phyloP scores from a whole-genome alignment of 2,113 vertebrate genomes.

The Tragelaphus strepsiceros region DNA sequence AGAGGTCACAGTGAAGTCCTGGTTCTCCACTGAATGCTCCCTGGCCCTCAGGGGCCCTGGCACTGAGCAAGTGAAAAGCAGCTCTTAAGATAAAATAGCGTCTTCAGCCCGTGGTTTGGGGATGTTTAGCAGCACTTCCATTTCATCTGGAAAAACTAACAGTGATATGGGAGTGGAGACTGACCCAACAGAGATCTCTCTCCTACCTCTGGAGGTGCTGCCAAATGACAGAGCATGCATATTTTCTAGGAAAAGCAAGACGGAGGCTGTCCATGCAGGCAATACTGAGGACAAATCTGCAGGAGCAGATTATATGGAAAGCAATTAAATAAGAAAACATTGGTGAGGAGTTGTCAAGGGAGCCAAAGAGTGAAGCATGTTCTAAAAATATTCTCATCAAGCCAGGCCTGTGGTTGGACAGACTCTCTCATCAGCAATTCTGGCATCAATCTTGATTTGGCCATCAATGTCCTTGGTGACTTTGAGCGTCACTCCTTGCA shows the following conservation, averaged over 20 bases:
- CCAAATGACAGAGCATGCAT: background rate
- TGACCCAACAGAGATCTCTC: background rate
- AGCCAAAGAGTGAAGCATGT: background rate
- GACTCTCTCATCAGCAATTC: background rate
- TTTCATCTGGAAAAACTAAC: background rate
- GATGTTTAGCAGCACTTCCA: background rate
- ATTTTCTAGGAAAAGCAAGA: background rate
- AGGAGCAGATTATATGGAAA: background rate
- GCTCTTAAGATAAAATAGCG: background rate
- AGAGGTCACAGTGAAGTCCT: background rate
- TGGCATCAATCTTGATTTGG: background rate
- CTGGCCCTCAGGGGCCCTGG: background rate
- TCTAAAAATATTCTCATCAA: background rate
- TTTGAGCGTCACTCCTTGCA: background rate
- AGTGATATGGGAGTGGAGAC: background rate
- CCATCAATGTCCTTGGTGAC: background rate
- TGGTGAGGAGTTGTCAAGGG: background rate
- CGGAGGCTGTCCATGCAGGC: background rate
- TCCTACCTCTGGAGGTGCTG: background rate
- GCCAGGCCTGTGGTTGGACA: background rate
- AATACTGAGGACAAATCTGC: background rate
- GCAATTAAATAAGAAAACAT: constrained; percentile 25
- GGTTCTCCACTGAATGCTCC: fast-evolving
- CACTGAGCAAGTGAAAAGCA: background rate
- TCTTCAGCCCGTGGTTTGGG: background rate